Evolutionary conservation across 2,797 vertebrate genomes (phyloP).

Genomic region (Euphonia xanthogaster): DNA sequence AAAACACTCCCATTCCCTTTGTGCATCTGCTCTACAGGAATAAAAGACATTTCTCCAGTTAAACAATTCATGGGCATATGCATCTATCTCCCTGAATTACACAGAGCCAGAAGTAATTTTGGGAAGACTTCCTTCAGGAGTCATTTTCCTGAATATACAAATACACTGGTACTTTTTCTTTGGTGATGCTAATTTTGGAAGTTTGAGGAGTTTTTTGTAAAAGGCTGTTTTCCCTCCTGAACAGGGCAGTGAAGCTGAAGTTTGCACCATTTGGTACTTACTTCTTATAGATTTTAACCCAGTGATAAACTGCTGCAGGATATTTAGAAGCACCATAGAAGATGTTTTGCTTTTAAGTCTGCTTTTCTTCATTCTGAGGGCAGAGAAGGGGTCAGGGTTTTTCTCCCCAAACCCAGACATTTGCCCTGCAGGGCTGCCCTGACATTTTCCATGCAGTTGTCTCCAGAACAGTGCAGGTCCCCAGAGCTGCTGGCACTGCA

Average conservation of each 20-base stretch:
- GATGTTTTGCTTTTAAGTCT: background rate
- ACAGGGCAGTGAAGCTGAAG: background rate
- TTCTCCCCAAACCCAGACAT: background rate
- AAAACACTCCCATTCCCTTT: slow-evolving; percentile 36
- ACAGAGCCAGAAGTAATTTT: background rate
- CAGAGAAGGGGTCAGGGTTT: background rate
- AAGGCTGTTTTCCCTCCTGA: background rate
- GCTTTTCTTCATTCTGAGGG: background rate
- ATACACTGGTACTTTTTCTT: background rate
- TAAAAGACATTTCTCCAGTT: slow-evolving; percentile 9
- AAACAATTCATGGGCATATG: slow-evolving; percentile 35
- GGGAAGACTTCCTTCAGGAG: background rate
- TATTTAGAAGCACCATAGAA: background rate
- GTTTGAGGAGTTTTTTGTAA: background rate
- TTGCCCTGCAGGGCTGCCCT: background rate
- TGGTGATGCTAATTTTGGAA: background rate
- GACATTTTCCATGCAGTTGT: background rate
- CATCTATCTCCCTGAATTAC: background rate
- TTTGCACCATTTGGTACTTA: background rate
- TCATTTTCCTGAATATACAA: background rate
- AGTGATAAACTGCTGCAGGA: background rate
- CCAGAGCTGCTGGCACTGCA: background rate
- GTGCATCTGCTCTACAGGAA: slow-evolving; percentile 6
- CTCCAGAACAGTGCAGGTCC: background rate
- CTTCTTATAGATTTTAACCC: background rate